phyloP scores from a whole-genome alignment of 2,797 vertebrate species.

The Melanotaenia trifasciata region DNA sequence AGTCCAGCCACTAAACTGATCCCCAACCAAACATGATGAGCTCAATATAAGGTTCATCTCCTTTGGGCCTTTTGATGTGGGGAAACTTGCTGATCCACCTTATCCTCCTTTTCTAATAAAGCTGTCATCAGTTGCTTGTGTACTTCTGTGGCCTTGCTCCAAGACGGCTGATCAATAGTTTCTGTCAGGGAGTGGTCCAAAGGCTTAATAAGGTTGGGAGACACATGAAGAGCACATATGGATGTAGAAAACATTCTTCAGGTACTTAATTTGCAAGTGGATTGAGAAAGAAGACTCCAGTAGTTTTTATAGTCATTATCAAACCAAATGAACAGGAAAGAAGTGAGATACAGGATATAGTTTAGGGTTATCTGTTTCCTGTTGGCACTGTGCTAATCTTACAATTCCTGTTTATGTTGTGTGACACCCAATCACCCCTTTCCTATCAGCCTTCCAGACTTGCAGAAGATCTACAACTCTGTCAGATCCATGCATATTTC shows the following conservation, averaged over 20 bases:
- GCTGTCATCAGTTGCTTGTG: conserved; percentile 69
- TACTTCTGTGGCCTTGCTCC: conserved; percentile 60
- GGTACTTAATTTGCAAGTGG: conserved; percentile 11
- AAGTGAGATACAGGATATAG: neutral
- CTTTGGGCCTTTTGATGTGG: conserved; percentile 49
- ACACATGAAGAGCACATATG: conserved; percentile 46
- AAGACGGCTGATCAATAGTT: conserved; percentile 69
- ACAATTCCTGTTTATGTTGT: conserved; percentile 16
- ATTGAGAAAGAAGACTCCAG: neutral
- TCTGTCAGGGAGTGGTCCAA: conserved; percentile 58
- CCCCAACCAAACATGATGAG: conserved; percentile 56
- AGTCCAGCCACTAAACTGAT: conserved; percentile 50
- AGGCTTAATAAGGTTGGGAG: conserved; percentile 46
- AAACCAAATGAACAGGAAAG: neutral
- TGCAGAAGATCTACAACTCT: conserved; percentile 51
- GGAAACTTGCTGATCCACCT: conserved; percentile 61
- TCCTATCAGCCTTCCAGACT: neutral
- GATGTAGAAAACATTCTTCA: conserved; percentile 16
- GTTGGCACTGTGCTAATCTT: conserved; percentile 25
- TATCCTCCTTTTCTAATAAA: conserved; percentile 73
- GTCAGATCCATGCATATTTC: conserved; percentile 72
- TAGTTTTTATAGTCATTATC: neutral
- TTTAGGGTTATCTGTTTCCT: neutral
- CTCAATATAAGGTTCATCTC: conserved; percentile 42
- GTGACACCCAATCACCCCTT: conserved; percentile 13